phyloP scores from a whole-genome alignment of 2,888 invertebrate genomes.

The Rotaria magnacalcarata region DNA sequence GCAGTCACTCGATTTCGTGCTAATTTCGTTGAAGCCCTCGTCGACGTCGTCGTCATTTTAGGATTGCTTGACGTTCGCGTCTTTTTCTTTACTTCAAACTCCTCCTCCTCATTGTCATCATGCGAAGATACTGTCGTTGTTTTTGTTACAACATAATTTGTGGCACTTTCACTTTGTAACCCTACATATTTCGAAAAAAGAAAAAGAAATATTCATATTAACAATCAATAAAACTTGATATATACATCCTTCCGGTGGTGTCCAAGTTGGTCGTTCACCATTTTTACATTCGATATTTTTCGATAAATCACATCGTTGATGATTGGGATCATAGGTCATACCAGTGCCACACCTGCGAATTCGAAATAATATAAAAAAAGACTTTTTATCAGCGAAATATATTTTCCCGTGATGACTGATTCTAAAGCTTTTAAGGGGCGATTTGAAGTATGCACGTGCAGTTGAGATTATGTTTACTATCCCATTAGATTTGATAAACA shows the following conservation, averaged over 20 bases:
- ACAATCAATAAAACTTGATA: not conserved
- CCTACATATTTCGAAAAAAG: not conserved
- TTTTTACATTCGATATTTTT: constrained; percentile 41
- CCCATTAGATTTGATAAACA: too few species aligned
- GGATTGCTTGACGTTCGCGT: not conserved
- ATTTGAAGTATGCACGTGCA: too few species aligned
- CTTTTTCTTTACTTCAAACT: not conserved
- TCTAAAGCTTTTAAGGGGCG: too few species aligned
- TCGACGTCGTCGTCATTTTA: not conserved
- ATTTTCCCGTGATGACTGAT: too few species aligned
- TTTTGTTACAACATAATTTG: not conserved
- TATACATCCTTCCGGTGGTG: constrained; percentile 44
- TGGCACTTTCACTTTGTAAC: not conserved
- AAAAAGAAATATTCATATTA: not conserved
- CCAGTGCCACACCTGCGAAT: constrained; percentile 40
- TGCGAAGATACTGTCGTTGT: not conserved
- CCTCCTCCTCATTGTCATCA: not conserved
- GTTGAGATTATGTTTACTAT: too few species aligned
- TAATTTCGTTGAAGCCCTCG: constrained; percentile 15
- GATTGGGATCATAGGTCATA: constrained; percentile 45
- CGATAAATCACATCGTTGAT: constrained; percentile 45
- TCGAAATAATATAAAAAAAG: too few species aligned
- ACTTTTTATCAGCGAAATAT: too few species aligned
- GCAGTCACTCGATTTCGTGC: not conserved
- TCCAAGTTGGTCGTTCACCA: constrained; percentile 46